A percentile compares a stretch with the other conserved stretches of the same genome.
Evolutionary conservation across 2,113 vertebrate species (phyloP).

Genomic region (Zosterops borbonicus): DNA sequence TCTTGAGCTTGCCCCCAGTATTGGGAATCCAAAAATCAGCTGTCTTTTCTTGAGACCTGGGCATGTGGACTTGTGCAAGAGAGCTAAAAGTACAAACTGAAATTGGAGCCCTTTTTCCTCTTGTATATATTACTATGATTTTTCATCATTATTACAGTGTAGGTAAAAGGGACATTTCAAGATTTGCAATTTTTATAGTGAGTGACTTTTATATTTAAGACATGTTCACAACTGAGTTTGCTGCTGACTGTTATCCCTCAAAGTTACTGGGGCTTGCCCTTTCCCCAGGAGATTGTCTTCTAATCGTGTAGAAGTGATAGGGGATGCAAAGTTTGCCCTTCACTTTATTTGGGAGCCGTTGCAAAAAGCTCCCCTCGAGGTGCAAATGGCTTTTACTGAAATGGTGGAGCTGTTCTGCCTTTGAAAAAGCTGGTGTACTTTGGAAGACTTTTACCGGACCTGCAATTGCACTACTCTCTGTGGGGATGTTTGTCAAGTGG

Average conservation of each 20-base stretch:
- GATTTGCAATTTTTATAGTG: background rate
- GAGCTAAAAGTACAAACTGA: background rate
- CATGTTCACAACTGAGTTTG: background rate
- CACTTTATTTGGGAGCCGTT: background rate
- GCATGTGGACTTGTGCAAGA: background rate
- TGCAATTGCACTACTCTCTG: rapidly evolving
- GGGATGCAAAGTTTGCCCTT: background rate
- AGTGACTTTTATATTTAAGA: background rate
- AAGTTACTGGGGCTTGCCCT: background rate
- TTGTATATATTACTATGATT: background rate
- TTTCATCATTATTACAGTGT: background rate
- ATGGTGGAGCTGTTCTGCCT: background rate
- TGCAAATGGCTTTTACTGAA: background rate
- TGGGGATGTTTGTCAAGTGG: background rate
- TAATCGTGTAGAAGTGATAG: background rate
- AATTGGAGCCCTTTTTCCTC: background rate
- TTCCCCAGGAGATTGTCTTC: background rate
- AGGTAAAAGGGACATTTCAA: background rate
- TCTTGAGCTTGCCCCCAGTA: background rate
- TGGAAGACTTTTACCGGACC: background rate
- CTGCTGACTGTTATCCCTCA: background rate
- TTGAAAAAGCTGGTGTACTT: background rate
- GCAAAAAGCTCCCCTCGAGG: background rate
- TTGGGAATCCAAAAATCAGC: background rate
- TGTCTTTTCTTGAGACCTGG: background rate